phyloP scores from a whole-genome alignment of 2,888 invertebrate genomes.

The Gasteruption jaculator region DNA sequence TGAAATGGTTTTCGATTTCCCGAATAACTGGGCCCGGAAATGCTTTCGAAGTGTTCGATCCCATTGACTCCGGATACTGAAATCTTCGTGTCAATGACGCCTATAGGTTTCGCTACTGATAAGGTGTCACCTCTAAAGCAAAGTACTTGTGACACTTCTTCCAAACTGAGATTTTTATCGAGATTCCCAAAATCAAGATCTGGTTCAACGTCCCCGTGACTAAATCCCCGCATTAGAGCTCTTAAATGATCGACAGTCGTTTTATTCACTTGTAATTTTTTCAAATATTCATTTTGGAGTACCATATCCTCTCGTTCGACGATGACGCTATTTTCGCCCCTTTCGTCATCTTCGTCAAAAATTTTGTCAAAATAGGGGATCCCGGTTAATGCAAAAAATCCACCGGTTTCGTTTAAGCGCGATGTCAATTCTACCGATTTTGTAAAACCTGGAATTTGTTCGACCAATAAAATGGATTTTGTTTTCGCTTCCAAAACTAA shows the following conservation, averaged over 20 bases:
- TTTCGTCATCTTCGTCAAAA: conserved; percentile 25
- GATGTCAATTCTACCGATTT: conserved; percentile 66
- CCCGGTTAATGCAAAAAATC: conserved; percentile 74
- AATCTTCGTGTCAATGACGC: conserved; percentile 59
- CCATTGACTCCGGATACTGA: conserved; percentile 50
- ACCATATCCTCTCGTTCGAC: conserved; percentile 10
- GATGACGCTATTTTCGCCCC: neutral
- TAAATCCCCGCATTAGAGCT: conserved; percentile 57
- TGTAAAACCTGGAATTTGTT: conserved; percentile 70
- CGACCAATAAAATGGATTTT: conserved; percentile 65
- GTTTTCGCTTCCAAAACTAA: conserved; percentile 65
- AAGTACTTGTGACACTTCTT: conserved; percentile 26
- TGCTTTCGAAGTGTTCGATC: conserved; percentile 39
- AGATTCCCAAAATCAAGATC: neutral
- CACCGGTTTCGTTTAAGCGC: conserved; percentile 58
- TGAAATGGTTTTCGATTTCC: conserved; percentile 58
- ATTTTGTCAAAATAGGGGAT: conserved; percentile 56
- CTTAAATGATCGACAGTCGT: conserved; percentile 57
- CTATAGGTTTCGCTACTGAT: conserved; percentile 42
- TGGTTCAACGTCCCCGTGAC: conserved; percentile 19
- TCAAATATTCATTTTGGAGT: conserved; percentile 5
- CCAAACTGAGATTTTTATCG: too few relatives aligned
- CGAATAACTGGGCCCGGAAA: conserved; percentile 40
- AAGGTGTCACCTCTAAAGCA: conserved; percentile 44
- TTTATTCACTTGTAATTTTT: conserved; percentile 47